Evolutionary conservation across 2,888 invertebrate species (phyloP), one percentile per base, ranked within the genome.

Genomic region (Uloborus plumipes): DNA sequence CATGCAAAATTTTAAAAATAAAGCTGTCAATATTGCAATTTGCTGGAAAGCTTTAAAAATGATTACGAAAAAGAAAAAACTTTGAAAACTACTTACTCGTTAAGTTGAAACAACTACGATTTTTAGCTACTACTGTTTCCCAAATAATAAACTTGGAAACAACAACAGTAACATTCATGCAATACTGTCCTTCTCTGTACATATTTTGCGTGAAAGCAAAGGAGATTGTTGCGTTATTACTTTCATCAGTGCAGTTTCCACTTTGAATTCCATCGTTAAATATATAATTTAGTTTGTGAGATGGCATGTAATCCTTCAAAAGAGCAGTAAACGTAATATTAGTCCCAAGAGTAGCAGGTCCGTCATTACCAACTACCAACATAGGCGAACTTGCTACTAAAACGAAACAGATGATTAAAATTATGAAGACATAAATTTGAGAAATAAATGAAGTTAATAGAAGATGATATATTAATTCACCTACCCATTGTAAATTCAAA

Each of bases 291-390:
- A 80, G 64, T 14, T 61, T 1, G 15, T 64, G 18, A 13, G 18
- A 20, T 1, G 59, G 20, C 3, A 39, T 39, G 26, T 75, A 75
- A n/a, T 70, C 31, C 6, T 15, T 13, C 39, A 94, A 89, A 84
- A 91, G 90, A 20, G 93, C 93, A 85, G 89, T 92, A 87, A 95
- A 93, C 85, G 92, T 93, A 59, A 94, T 91, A 71, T 91, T 92
- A 6, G 93, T 93, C 26, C 94, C 95, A 73, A 92, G 89, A 18
- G 94, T 92, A n/a, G 93, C 92, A 65, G 93, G 93, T 13, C 93
- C 92, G 89, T 93, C 91, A 84, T 91, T 91, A 15, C 90, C 89
- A 84, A 94, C 88, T 9, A 62, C n/a, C 31, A 81, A 50, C 18
- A 31, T 14, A 2, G 73, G 53, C 2, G 53, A 26, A n/a, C 61